Base-by-base conservation (phyloP, 2,797 vertebrate species). In the Micropoecilia bifurca region DNA sequence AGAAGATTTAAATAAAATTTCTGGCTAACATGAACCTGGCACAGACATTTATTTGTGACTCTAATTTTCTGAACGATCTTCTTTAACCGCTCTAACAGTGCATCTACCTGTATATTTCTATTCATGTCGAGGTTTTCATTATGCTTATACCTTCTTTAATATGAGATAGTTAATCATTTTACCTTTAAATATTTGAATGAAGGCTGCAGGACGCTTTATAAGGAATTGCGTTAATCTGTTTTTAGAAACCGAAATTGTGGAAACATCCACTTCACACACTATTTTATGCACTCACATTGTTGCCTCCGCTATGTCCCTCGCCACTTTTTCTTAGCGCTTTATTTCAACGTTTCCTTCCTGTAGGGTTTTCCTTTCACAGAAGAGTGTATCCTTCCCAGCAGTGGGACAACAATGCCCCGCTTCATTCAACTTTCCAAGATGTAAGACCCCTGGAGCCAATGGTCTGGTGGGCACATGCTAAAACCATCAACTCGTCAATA, bases 331-430 rank as follows among this genome's bases (percentile, higher is more conserved):
- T 90, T 87, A 85, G 90, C 84, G 80, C 86, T 93, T 94, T 91
- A 87, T 94, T 93, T 93, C 77, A 50, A 91, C 77, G 86, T 94
- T 94, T 92, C 91, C 92, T 93, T 94, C 91, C 90, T 53, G 16
- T 81, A 85, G 81, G 83, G 81, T 87, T 92, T 91, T 90, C 77
- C 85, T 90, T 91, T 92, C 86, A 78, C 81, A 69, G 45, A 71
- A 80, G 73, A 76, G 81, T 74, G 81, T 90, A 75, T 91, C 90
- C 86, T 88, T 89, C 77, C 77, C 85, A 46, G 89, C 86, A 83
- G 90, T 80, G 74, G 50, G 76, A 81, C 91, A 92, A 92, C 91
- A 94, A 94, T 93, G 81, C 81, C 81, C 82, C 33, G 78, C 88
- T 92, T 92, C 84, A 89, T 93, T 93, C 88, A 83, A 81, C 85